These are phyloP conservation scores for Argentina silus DNA, from an alignment of 2,797 vertebrate species.

Conservation along the genomic window DNA sequence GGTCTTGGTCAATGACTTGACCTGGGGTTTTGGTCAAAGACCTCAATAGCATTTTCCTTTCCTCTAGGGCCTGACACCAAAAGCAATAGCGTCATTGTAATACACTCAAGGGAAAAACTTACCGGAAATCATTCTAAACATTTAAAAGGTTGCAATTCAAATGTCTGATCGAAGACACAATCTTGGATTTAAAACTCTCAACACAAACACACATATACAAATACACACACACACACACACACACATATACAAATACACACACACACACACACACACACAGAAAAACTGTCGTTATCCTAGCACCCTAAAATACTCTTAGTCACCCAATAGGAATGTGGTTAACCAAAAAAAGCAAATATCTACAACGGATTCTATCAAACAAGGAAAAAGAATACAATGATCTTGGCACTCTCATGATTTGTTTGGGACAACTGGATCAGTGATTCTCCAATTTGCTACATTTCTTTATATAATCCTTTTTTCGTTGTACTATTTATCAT, in stretches of 20 bases:
- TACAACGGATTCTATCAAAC: not conserved
- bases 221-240: not conserved
- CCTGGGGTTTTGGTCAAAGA: slow-evolving; percentile 36
- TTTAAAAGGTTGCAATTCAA: not conserved
- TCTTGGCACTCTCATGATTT: not conserved
- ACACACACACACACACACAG: not conserved
- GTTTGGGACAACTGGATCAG: not conserved
- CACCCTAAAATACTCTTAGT: not conserved
- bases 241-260: not conserved
- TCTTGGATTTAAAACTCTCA: too few species aligned
- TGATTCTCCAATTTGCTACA: not conserved
- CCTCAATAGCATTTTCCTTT: slow-evolving; percentile 40
- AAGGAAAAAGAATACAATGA: not conserved
- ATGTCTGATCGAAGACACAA: too few species aligned
- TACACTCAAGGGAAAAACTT: slow-evolving; percentile 12
- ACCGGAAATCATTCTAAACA: not conserved
- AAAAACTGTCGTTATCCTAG: not conserved
- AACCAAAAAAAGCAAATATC: not conserved
- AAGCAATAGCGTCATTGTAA: slow-evolving; percentile 33
- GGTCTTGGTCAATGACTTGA: slow-evolving; percentile 45
- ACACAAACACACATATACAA: too few species aligned
- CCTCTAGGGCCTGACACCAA: slow-evolving; percentile 12
- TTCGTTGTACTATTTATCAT: not conserved
- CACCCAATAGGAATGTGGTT: slow-evolving; percentile 5
- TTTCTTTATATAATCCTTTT: not conserved